Percentiles rank a stretch among this genome's conserved stretches.
Conservation (phyloP, 2,888 invertebrate species). For the Oscheius myriophilus region DNA sequence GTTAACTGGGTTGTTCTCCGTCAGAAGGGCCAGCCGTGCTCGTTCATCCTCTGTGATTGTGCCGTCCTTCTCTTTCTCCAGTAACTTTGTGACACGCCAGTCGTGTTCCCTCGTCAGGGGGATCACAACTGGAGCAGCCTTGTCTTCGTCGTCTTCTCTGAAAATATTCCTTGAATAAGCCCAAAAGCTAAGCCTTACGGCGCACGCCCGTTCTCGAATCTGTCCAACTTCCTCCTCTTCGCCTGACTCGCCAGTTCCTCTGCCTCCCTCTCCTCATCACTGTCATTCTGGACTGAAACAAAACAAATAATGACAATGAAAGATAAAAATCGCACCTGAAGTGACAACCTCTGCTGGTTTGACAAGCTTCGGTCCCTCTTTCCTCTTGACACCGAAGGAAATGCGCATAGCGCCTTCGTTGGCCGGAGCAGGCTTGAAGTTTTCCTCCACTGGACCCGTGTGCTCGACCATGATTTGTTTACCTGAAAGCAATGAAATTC, state of each 20-base stretch:
- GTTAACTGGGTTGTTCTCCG: constrained; percentile 28
- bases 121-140: constrained; percentile 46
- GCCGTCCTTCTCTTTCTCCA: constrained; percentile 55
- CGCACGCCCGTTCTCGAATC: constrained; percentile 51
- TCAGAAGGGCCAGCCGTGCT: constrained; percentile 49
- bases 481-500: no score
- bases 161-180: constrained; percentile 14
- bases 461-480: no score
- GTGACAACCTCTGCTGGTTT: constrained; percentile 30
- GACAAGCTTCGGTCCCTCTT: constrained; percentile 38
- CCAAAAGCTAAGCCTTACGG: constrained; percentile 36
- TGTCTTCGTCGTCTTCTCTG: constrained; percentile 46
- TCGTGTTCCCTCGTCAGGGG: constrained; percentile 57
- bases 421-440: no score
- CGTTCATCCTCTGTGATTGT: constrained; percentile 52
- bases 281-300: constrained; percentile 42
- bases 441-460: no score
- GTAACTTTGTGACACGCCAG: constrained; percentile 52
- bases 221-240: constrained; percentile 50
- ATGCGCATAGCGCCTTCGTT: constrained; percentile 12
- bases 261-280: constrained; percentile 52
- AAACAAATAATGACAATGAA: neutral
- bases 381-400: constrained; percentile 54
- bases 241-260: constrained; percentile 45
- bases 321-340: constrained; percentile 31